These are phyloP conservation scores for Hoplostethus atlanticus DNA, from an alignment of 2,797 vertebrate species.

Conservation along the genomic window DNA sequence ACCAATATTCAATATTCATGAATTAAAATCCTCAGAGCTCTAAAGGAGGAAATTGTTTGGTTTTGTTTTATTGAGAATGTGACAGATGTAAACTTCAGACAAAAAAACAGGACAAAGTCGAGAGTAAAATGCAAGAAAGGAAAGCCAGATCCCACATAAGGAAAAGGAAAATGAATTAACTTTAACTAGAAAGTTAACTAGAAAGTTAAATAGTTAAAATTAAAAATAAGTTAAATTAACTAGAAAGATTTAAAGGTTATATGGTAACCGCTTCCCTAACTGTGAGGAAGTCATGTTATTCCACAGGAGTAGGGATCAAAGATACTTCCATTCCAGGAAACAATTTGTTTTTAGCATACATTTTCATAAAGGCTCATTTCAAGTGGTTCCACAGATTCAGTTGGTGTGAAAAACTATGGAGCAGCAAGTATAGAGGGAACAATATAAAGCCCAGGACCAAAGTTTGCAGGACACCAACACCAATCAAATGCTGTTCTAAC, in stretches of 20 bases:
- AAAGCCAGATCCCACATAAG: slow-evolving; percentile 28
- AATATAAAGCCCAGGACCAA: slow-evolving; percentile 13
- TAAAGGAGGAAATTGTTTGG: slow-evolving; percentile 13
- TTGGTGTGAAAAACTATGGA: slow-evolving; percentile 42
- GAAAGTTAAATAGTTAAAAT: no score
- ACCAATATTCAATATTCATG: not conserved
- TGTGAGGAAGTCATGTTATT: slow-evolving; percentile 17
- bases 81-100: not conserved
- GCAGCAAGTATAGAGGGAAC: slow-evolving; percentile 35
- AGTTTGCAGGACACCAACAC: slow-evolving; percentile 27
- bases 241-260: slow-evolving; percentile 36
- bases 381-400: slow-evolving; percentile 54
- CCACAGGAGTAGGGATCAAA: not conserved
- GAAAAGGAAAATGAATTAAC: slow-evolving; percentile 22
- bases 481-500: slow-evolving; percentile 16
- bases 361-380: slow-evolving; percentile 37
- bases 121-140: slow-evolving; percentile 11
- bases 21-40: slow-evolving; percentile 65
- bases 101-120: not conserved
- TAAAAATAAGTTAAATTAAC: no score
- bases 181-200: not conserved
- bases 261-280: slow-evolving; percentile 33
- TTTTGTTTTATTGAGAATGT: not conserved
- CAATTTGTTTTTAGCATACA: slow-evolving; percentile 29
- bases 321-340: slow-evolving; percentile 23